Conservation (phyloP, 2,888 invertebrate species). For the Drosophila birchii region DNA sequence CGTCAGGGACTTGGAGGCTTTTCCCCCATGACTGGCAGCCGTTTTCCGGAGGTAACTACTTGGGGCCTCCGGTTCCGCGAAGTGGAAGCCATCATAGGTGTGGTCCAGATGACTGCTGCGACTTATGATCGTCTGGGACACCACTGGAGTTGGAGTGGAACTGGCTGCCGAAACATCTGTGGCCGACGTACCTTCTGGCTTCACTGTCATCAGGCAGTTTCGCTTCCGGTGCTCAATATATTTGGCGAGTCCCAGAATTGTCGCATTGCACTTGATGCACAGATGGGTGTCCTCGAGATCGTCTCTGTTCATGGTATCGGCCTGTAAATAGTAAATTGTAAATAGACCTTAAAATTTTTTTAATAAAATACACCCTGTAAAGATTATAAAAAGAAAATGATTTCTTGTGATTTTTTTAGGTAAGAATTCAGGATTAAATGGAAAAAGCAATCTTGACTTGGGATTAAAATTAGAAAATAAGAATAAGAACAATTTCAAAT, state of each 20-base stretch:
- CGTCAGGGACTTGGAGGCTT: conserved; percentile 77
- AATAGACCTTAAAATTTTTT: background rate
- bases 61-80: conserved; percentile 74
- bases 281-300: conserved; percentile 92
- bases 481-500: no score
- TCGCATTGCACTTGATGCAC: conserved; percentile 93
- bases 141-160: conserved; percentile 83
- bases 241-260: conserved; percentile 93
- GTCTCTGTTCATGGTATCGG: conserved; percentile 83
- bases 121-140: conserved; percentile 79
- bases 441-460: background rate
- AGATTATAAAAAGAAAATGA: background rate
- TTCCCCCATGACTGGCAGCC: conserved; percentile 74
- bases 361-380: background rate
- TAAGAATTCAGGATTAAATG: background rate
- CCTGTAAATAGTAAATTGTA: conserved; percentile 2
- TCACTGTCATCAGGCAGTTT: conserved; percentile 86
- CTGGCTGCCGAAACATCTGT: background rate
- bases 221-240: conserved; percentile 93
- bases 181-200: conserved; percentile 12
- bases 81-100: conserved; percentile 76
- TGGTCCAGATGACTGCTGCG: conserved; percentile 79
- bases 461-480: background rate
- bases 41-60: conserved; percentile 71
- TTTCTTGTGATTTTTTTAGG: background rate